Conservation (phyloP, 2,888 invertebrate genomes). For the Drosophila tanythrix region DNA sequence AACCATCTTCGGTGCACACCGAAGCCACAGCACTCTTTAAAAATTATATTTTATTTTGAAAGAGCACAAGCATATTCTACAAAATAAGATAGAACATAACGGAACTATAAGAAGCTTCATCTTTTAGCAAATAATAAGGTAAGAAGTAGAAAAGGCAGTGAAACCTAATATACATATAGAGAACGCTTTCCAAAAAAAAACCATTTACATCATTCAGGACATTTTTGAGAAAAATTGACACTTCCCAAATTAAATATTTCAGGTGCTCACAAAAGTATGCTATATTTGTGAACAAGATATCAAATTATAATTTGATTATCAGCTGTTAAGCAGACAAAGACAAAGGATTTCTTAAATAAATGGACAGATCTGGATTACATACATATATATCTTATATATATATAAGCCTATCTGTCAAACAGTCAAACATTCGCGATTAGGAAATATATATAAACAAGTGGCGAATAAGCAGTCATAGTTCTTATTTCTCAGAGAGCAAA, state of each 20-base stretch:
- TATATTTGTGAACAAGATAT: neutral
- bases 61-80: conserved; percentile 25
- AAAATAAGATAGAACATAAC: conserved; percentile 15
- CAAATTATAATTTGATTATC: neutral
- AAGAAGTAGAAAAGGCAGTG: conserved; percentile 1
- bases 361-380: neutral
- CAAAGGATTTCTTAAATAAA: neutral
- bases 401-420: neutral
- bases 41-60: conserved; percentile 15
- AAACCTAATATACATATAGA: neutral
- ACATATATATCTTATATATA: neutral
- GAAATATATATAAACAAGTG: conserved; percentile 3
- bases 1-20: conserved; percentile 44
- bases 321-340: conserved; percentile 19
- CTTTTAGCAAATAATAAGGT: conserved; percentile 35
- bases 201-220: neutral
- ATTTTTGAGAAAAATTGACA: neutral
- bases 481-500: neutral
- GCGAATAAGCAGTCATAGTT: conserved; percentile 12
- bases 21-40: conserved; percentile 29
- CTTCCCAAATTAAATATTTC: neutral
- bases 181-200: neutral
- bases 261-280: conserved; percentile 25
- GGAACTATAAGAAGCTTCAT: conserved; percentile 38
- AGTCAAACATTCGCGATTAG: conserved; percentile 9